phyloP scores from a whole-genome alignment of 2,888 invertebrate genomes.

The Hyles lineata region DNA sequence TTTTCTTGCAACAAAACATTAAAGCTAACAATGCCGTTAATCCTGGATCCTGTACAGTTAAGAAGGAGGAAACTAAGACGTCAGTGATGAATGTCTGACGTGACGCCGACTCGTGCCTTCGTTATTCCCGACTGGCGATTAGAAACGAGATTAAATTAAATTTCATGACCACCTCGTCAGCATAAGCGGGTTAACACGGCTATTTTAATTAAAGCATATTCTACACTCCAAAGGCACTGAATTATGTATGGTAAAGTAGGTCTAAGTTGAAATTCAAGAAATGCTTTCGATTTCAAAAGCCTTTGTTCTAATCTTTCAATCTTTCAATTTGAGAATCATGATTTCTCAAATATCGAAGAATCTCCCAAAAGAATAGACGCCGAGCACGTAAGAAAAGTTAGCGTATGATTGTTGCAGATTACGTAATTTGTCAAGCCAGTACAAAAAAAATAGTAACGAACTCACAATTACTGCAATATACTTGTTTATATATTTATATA shows the following conservation, averaged over 20 bases:
- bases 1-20: neutral
- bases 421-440: too few species aligned
- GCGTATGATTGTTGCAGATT: too few species aligned
- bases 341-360: too few species aligned
- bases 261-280: neutral
- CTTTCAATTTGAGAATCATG: too few species aligned
- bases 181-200: neutral
- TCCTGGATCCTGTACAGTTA: conserved; percentile 29
- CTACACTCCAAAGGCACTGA: neutral
- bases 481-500: too few species aligned
- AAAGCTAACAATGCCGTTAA: neutral
- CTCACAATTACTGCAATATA: too few species aligned
- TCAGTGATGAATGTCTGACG: conserved; percentile 64
- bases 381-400: too few species aligned
- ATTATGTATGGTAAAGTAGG: neutral
- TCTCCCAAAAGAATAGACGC: too few species aligned
- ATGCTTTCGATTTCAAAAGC: too few species aligned
- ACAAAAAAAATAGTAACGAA: too few species aligned
- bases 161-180: conserved; percentile 17
- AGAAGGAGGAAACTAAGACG: conserved; percentile 55
- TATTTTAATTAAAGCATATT: neutral
- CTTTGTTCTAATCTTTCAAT: too few species aligned
- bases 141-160: conserved; percentile 32
- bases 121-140: conserved; percentile 47
- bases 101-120: conserved; percentile 58